Evolutionary conservation across 2,888 invertebrate genomes (phyloP).

Genomic region (Synanthedon tipuliformis): DNA sequence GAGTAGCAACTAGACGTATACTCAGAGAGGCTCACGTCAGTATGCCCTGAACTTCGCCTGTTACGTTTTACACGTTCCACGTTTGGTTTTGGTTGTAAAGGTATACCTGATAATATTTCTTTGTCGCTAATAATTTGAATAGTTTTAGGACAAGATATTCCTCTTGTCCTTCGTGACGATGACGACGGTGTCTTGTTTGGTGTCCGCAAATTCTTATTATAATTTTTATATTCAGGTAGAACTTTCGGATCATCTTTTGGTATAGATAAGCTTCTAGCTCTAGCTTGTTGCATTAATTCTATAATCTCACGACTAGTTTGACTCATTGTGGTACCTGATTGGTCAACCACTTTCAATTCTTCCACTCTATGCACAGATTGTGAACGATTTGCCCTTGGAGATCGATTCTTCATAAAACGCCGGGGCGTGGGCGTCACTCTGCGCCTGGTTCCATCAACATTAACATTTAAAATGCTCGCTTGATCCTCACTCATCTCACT

Average conservation of each 20-base stretch:
- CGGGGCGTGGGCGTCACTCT: constrained; percentile 54
- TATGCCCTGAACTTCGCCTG: constrained; percentile 54
- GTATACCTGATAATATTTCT: constrained; percentile 65
- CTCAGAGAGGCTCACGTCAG: constrained; percentile 66
- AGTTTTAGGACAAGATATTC: constrained; percentile 65
- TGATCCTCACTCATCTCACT: constrained; percentile 70
- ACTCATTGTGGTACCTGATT: constrained; percentile 52
- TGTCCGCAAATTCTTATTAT: constrained; percentile 61
- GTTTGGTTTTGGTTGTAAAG: constrained; percentile 42
- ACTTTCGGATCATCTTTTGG: constrained; percentile 61
- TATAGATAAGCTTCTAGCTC: constrained; percentile 61
- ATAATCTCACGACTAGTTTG: constrained; percentile 61
- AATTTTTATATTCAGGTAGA: constrained; percentile 38
- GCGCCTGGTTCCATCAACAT: constrained; percentile 33
- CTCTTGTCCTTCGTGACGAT: constrained; percentile 40
- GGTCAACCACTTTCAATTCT: constrained; percentile 35
- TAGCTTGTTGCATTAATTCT: constrained; percentile 58
- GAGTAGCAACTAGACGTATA: constrained; percentile 66
- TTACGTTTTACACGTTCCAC: constrained; percentile 40
- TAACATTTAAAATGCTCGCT: constrained; percentile 30
- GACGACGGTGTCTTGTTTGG: constrained; percentile 58
- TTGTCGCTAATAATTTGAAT: constrained; percentile 62
- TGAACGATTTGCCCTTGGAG: constrained; percentile 63
- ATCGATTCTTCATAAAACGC: constrained; percentile 51
- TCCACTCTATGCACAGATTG: constrained; percentile 68